Evolutionary conservation across 2,797 vertebrate species (phyloP), one percentile per base, ranked within the genome.

Genomic region (Poecile montanus): DNA sequence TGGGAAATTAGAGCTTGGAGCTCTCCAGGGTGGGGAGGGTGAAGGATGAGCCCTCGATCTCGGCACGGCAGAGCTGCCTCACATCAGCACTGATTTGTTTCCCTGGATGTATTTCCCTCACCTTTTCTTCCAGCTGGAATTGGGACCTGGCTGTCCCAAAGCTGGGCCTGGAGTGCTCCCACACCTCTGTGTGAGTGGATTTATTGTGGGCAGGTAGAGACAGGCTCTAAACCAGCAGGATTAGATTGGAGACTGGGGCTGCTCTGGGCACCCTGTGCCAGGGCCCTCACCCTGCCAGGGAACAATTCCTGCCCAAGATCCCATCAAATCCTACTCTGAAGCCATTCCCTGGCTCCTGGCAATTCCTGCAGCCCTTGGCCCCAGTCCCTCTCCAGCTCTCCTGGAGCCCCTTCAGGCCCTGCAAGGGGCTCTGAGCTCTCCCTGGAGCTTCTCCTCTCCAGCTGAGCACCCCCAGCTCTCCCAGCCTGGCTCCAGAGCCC

Each of bases 231-330:
- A 21, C 6, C 20, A 48, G 30, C 4, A 21, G 57, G 30, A 3
- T 48, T 5, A 0, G 9, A 13, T 3, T 3, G 1, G 42, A 16
- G 29, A 12, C 2, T 9, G 40, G 48, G 25, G 38, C 65, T 34
- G 6, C 23, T 58, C 76, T 67, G 77, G 53, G 15, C 2, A 79
- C 2, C 4, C 53, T 3, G 5, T 10, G 1, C 54, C 65, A 40
- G 77, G 3, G 3, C 75, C 63, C 53, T 19, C 53, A 19, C 34
- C 54, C 45, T 70, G 0, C n/a, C 57, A 73, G 42, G 30, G 34
- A 42, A 42, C 34, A 65, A 83, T 56, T 63, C 57, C 67, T 23
- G 1, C 11, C 68, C 80, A 10, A 34, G 0, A 19, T 48, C 60
- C 80, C 50, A 67, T 4, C 44, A 0, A 57, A 1, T 3, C 42